Conservation (phyloP, 1,140 invertebrate species). For the Cryptotermes secundus region DNA sequence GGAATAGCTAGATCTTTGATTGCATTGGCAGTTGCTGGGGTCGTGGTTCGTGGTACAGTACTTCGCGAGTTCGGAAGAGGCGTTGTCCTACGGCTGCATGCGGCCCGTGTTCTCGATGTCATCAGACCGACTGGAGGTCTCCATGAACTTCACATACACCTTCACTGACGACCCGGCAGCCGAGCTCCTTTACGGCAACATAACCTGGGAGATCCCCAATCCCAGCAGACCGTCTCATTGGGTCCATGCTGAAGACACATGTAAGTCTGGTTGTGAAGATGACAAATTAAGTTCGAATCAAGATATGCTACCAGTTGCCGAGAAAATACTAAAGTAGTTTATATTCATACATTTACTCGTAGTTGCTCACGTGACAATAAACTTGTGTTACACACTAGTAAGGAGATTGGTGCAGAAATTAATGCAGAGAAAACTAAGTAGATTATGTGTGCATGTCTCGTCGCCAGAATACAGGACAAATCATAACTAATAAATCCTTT, state of each 20-base stretch:
- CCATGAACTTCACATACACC: conserved; percentile 84
- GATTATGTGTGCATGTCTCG: no score
- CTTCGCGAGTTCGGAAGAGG: conserved; percentile 83
- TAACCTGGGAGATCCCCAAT: conserved; percentile 79
- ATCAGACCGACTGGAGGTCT: conserved; percentile 53
- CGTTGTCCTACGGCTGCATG: conserved; percentile 80
- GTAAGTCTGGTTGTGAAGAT: conserved; percentile 52
- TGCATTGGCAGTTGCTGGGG: conserved; percentile 65
- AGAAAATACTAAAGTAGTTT: background rate
- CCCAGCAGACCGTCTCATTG: conserved; percentile 72
- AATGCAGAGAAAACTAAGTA: no score
- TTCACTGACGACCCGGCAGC: conserved; percentile 79
- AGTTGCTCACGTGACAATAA: no score
- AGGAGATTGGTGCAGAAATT: no score
- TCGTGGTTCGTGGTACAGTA: conserved; percentile 82
- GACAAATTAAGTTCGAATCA: no score
- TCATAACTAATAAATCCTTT: no score
- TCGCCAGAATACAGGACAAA: no score
- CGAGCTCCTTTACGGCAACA: conserved; percentile 76
- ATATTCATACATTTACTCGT: no score
- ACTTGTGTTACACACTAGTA: no score
- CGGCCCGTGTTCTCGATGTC: conserved; percentile 68
- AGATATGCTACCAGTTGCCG: background rate
- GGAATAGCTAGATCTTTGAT: no score
- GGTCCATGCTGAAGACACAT: conserved; percentile 79